Evolutionary conservation across 2,888 invertebrate species (phyloP).

Genomic region (Heliconius erato): DNA sequence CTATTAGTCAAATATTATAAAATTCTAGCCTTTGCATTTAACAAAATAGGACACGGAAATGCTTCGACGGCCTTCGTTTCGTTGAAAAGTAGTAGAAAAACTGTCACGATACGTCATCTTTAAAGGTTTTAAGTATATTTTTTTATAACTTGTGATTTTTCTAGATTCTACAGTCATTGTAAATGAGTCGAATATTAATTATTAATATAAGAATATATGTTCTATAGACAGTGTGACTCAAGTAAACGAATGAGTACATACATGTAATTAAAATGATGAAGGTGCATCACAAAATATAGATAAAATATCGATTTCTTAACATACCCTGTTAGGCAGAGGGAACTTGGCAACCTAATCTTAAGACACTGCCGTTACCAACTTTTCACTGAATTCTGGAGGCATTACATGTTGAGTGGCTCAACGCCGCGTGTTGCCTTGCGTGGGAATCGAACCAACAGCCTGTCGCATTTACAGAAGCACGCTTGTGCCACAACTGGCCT

Average conservation of each 20-base stretch:
- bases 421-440: too few species aligned
- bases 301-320: too few species aligned
- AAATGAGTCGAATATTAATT: neutral
- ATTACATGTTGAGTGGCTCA: too few species aligned
- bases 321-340: too few species aligned
- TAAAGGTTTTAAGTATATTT: neutral
- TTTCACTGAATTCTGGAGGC: too few species aligned
- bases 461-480: too few species aligned
- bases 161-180: neutral
- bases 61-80: slow-evolving; percentile 26
- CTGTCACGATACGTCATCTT: slow-evolving; percentile 24
- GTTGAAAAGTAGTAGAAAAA: slow-evolving; percentile 36
- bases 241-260: neutral
- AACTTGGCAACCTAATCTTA: too few species aligned
- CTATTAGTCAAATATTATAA: slow-evolving; percentile 3
- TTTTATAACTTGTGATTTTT: too few species aligned
- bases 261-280: neutral
- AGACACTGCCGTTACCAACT: too few species aligned
- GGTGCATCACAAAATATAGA: neutral
- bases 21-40: slow-evolving; percentile 4
- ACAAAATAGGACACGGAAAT: slow-evolving; percentile 37
- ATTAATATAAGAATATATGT: neutral
- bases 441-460: too few species aligned
- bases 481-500: too few species aligned
- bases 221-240: neutral